Evolutionary conservation across 2,888 invertebrate species (phyloP).

Genomic region (Ametastegia equiseti): DNA sequence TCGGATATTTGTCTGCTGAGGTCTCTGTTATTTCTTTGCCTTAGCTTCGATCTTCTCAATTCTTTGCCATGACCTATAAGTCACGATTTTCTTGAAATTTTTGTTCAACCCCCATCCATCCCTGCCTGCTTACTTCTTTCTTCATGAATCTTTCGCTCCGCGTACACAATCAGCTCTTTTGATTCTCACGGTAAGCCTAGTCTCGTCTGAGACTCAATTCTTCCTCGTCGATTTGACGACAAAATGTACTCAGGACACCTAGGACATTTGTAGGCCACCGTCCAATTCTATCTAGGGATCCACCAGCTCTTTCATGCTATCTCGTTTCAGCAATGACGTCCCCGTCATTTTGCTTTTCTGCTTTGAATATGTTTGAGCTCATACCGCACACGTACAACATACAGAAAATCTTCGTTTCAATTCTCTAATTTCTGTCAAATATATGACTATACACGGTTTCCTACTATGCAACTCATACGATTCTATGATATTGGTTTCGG

Average conservation of each 20-base stretch:
- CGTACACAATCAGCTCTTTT: background rate
- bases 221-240: background rate
- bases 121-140: background rate
- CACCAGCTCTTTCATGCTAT: conserved; percentile 37
- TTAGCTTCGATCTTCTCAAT: background rate
- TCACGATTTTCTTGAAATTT: background rate
- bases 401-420: background rate
- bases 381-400: conserved; percentile 1
- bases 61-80: background rate
- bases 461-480: background rate
- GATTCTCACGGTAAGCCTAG: background rate
- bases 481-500: background rate
- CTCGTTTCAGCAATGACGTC: background rate
- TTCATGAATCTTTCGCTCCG: background rate
- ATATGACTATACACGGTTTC: too few relatives aligned
- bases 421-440: too few relatives aligned
- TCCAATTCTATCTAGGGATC: background rate
- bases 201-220: background rate
- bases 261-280: conserved; percentile 5
- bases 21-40: background rate
- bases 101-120: background rate
- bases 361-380: background rate
- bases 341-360: background rate
- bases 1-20: background rate
- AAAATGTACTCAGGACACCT: background rate